Percentiles rank a stretch among this genome's conserved stretches.
Evolutionary conservation across 2,888 invertebrate species (phyloP).

Genomic region (Lasius platythorax): DNA sequence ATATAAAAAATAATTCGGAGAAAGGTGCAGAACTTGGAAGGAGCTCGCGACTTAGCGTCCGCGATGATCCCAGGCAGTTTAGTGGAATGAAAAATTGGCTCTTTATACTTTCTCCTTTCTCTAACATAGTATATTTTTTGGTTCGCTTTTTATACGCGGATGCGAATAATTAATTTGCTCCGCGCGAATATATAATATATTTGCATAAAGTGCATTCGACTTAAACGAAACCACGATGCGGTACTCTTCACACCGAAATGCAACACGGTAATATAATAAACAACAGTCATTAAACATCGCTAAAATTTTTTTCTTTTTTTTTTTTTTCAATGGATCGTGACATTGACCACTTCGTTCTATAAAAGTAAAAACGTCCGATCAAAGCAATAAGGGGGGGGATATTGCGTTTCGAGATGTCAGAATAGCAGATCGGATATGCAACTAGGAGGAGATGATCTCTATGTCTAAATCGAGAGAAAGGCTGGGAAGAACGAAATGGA

Average conservation of each 20-base stretch:
- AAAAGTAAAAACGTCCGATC: constrained; percentile 46
- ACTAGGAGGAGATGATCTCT: constrained; percentile 13
- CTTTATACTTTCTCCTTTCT: constrained; percentile 35
- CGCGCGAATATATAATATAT: constrained; percentile 18
- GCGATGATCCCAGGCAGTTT: constrained; percentile 55
- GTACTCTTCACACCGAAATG: constrained; percentile 19
- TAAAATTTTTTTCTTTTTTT: not conserved
- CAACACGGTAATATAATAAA: constrained; percentile 12
- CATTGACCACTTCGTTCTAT: constrained; percentile 43
- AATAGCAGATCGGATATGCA: constrained; percentile 30
- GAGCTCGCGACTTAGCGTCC: constrained; percentile 43
- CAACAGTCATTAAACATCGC: not conserved
- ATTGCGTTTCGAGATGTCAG: not conserved
- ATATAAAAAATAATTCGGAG: constrained; percentile 56
- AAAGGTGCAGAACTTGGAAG: constrained; percentile 37
- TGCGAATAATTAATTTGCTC: constrained; percentile 31
- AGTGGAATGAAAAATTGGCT: constrained; percentile 52
- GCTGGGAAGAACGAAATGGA: not conserved
- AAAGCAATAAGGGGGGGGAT: constrained; percentile 24
- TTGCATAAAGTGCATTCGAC: constrained; percentile 27
- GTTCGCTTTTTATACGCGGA: constrained; percentile 11
- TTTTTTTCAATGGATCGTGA: not conserved
- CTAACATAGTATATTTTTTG: not conserved
- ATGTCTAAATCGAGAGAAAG: constrained; percentile 21
- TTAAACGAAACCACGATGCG: constrained; percentile 20